Evolutionary conservation across 2,113 vertebrate genomes (phyloP).

Genomic region (Empidonax traillii): DNA sequence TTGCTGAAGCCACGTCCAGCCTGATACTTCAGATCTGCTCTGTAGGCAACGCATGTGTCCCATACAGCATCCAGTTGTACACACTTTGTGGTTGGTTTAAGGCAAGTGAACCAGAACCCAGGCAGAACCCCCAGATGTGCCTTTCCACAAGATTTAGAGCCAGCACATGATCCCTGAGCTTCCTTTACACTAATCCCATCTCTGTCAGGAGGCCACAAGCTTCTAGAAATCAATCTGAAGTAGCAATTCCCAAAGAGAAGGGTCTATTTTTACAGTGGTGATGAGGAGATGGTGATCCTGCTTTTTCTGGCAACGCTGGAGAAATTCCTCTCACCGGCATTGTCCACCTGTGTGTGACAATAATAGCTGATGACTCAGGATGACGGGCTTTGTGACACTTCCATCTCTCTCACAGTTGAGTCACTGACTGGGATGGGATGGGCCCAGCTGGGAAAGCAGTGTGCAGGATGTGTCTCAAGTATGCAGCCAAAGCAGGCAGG

Average conservation of each 20-base stretch:
- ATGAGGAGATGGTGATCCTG: not conserved
- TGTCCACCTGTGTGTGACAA: conserved; percentile 2
- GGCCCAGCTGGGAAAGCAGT: conserved; percentile 58
- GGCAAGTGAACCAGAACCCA: not conserved
- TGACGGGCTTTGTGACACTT: not conserved
- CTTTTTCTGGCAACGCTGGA: conserved; percentile 31
- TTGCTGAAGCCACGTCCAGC: not conserved
- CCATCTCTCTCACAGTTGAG: conserved; percentile 43
- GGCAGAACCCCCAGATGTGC: not conserved
- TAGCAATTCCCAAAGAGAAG: not conserved
- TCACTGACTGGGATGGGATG: conserved; percentile 29
- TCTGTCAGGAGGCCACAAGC: not conserved
- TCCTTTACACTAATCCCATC: not conserved
- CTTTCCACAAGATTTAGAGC: not conserved
- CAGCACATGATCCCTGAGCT: not conserved
- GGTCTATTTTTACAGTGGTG: conserved; percentile 24
- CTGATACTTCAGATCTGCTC: not conserved
- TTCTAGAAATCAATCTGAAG: not conserved
- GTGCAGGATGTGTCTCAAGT: conserved; percentile 54
- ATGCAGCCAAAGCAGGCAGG: not conserved
- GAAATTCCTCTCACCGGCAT: not conserved
- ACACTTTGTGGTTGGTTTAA: not conserved
- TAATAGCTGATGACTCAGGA: conserved; percentile 57
- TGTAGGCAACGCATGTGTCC: accelerated
- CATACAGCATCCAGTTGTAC: not conserved